Evolutionary conservation across 2,113 vertebrate genomes (phyloP).

Genomic region (Empidonax alnorum): DNA sequence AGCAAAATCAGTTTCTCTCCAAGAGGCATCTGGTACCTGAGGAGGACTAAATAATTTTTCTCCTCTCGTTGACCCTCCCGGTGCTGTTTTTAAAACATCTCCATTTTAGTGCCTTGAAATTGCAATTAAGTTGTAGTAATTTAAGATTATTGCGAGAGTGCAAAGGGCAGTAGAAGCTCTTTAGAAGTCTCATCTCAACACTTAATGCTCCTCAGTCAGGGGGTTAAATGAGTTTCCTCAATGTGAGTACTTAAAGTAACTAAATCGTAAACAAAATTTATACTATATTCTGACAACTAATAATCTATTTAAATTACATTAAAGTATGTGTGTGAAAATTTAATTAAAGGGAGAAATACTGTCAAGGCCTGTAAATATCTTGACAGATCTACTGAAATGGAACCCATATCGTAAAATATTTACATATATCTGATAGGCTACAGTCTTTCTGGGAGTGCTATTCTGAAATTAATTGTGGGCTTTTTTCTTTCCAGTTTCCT

Average conservation of each 20-base stretch:
- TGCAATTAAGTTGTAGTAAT: conserved; percentile 74
- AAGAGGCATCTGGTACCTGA: conserved; percentile 11
- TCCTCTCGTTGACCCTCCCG: not conserved
- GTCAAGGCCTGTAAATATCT: conserved; percentile 78
- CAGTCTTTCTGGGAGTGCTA: conserved; percentile 29
- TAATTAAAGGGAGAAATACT: conserved; percentile 80
- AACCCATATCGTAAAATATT: conserved; percentile 71
- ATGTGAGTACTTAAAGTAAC: conserved; percentile 79
- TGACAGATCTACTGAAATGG: conserved; percentile 75
- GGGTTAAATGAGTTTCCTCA: conserved; percentile 80
- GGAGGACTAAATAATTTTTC: conserved; percentile 56
- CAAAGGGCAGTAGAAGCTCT: conserved; percentile 71
- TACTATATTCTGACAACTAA: conserved; percentile 80
- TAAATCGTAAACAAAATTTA: conserved; percentile 85
- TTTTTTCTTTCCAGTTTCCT: conserved; percentile 27
- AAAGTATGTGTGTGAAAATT: conserved; percentile 80
- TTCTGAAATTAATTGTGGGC: conserved; percentile 37
- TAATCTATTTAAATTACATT: conserved; percentile 85
- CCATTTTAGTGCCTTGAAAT: conserved; percentile 69
- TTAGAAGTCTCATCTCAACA: conserved; percentile 71
- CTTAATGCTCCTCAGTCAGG: conserved; percentile 70
- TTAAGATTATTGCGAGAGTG: conserved; percentile 71
- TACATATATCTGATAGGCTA: conserved; percentile 66
- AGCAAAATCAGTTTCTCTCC: not conserved
- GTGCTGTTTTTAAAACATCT: conserved; percentile 46